These are phyloP conservation scores for Archips crataeganus DNA, from an alignment of 2,888 invertebrate genomes.

Conservation along the genomic window DNA sequence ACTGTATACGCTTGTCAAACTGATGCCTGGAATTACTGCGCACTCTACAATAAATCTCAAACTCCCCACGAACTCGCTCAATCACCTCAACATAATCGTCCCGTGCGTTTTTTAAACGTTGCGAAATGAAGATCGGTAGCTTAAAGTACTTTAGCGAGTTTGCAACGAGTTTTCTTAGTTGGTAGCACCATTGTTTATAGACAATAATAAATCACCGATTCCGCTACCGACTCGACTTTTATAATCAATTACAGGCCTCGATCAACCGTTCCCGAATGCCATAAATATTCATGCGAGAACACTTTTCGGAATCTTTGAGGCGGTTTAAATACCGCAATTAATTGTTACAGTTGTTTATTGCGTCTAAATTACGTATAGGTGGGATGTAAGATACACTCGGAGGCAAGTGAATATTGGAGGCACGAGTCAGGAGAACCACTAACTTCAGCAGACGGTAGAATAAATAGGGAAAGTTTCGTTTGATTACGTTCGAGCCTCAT, in stretches of 20 bases:
- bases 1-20: constrained; percentile 39
- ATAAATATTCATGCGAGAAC: constrained; percentile 73
- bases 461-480: constrained; percentile 36
- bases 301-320: constrained; percentile 63
- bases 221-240: constrained; percentile 74
- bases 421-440: constrained; percentile 30
- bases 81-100: constrained; percentile 15
- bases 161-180: constrained; percentile 34
- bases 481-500: constrained; percentile 36
- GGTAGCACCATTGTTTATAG: constrained; percentile 63
- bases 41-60: constrained; percentile 24
- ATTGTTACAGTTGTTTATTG: constrained; percentile 61
- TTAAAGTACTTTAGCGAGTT: constrained; percentile 25
- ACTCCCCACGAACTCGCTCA: constrained; percentile 24
- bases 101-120: constrained; percentile 10
- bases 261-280: constrained; percentile 67
- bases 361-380: constrained; percentile 53
- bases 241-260: constrained; percentile 77
- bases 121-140: constrained; percentile 11
- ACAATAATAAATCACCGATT: constrained; percentile 72
- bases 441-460: constrained; percentile 30
- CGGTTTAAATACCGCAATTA: constrained; percentile 70
- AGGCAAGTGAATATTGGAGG: constrained; percentile 38
- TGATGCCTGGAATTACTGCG: constrained; percentile 24
- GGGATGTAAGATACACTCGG: constrained; percentile 51